Evolutionary conservation across 2,797 vertebrate species (phyloP).

Genomic region (Pterois miles): DNA sequence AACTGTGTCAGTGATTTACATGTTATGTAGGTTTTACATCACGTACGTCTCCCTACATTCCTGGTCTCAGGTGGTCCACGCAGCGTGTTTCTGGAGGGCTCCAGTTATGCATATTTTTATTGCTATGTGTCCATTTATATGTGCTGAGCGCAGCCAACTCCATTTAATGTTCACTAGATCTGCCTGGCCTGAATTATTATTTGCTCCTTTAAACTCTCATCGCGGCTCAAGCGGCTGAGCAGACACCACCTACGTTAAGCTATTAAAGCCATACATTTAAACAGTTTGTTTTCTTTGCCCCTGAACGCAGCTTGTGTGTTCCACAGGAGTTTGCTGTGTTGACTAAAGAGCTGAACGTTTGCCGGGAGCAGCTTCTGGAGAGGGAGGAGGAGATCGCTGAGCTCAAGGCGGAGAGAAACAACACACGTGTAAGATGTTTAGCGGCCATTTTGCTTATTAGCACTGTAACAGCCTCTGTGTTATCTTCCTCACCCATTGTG

Average conservation of each 20-base stretch:
- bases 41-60: constrained; percentile 23
- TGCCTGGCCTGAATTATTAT: constrained; percentile 12
- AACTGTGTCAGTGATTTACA: constrained; percentile 75
- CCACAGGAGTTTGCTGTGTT: constrained; percentile 92
- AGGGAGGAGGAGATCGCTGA: constrained; percentile 92
- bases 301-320: constrained; percentile 66
- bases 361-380: constrained; percentile 93
- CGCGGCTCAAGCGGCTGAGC: constrained; percentile 9
- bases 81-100: constrained; percentile 13
- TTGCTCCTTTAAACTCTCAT: constrained; percentile 6
- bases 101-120: constrained; percentile 28
- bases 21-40: constrained; percentile 69
- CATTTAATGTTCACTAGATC: constrained; percentile 7
- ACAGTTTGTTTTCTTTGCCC: constrained; percentile 63
- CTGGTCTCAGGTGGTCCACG: constrained; percentile 55
- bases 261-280: constrained; percentile 37
- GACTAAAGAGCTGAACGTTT: constrained; percentile 93
- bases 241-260: constrained; percentile 19
- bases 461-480: constrained; percentile 64
- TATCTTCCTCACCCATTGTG: constrained; percentile 65
- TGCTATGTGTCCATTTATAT: not conserved
- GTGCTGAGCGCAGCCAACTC: not conserved
- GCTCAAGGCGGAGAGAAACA: constrained; percentile 92
- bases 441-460: constrained; percentile 76
- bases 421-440: constrained; percentile 87